Percentiles rank a stretch among this genome's conserved stretches.
Conservation (phyloP, 2,888 invertebrate genomes). For the Abscondita cerata region DNA sequence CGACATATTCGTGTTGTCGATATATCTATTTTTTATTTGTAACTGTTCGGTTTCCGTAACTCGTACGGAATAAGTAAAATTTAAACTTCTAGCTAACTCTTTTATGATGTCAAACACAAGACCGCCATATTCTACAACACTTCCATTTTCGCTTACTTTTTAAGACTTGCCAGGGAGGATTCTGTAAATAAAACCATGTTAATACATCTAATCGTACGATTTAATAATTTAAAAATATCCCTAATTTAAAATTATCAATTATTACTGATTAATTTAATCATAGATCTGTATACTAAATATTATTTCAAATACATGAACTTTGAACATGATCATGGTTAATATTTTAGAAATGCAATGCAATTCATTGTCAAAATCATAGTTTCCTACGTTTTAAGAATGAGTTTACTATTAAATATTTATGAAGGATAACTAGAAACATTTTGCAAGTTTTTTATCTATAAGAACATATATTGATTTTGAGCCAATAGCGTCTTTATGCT, state of each 20-base stretch:
- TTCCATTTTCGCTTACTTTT: conserved; percentile 66
- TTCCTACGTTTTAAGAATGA: no score
- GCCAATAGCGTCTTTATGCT: no score
- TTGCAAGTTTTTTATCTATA: background rate
- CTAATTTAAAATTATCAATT: no score
- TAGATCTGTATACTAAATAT: background rate
- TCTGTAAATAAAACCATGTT: conserved; percentile 63
- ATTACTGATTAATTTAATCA: background rate
- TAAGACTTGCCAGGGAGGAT: conserved; percentile 87
- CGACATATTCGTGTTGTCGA: background rate
- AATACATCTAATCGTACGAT: background rate
- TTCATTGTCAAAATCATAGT: no score
- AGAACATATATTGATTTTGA: background rate
- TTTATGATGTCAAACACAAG: conserved; percentile 81
- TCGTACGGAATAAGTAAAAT: conserved; percentile 73
- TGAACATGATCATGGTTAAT: no score
- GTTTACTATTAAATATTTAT: no score
- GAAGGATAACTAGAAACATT: no score
- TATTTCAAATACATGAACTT: no score
- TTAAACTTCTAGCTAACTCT: conserved; percentile 76
- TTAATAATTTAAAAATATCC: no score
- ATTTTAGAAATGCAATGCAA: no score
- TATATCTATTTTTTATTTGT: conserved; percentile 8
- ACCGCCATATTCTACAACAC: conserved; percentile 68
- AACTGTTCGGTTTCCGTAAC: conserved; percentile 40